A percentile compares a stretch with the other conserved stretches of the same genome.
phyloP scores from a whole-genome alignment of 2,888 invertebrate genomes.

The Epinotia ramella region DNA sequence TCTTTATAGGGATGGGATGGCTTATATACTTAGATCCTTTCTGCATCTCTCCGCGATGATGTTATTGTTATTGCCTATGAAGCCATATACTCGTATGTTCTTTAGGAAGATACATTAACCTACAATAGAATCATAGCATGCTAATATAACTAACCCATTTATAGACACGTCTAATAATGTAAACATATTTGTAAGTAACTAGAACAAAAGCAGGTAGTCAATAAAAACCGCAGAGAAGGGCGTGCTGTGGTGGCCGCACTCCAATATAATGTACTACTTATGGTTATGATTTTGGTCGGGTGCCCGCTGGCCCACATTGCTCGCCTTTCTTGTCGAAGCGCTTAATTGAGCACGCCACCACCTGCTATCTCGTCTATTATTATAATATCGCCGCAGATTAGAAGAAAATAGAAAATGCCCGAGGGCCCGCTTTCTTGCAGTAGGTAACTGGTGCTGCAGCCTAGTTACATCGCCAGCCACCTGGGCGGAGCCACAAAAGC shows the following conservation, averaged over 20 bases:
- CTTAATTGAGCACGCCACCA: conserved; percentile 74
- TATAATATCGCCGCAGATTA: conserved; percentile 77
- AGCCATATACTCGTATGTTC: too few species aligned
- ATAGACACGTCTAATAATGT: background rate
- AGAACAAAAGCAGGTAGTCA: conserved; percentile 21
- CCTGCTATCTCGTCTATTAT: conserved; percentile 69
- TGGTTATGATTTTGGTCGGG: conserved; percentile 62
- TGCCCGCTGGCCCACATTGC: conserved; percentile 60
- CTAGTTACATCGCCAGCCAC: conserved; percentile 67
- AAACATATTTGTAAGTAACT: conserved; percentile 13
- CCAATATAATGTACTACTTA: conserved; percentile 48
- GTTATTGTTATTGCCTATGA: background rate
- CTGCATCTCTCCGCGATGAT: background rate
- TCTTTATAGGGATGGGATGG: too few species aligned
- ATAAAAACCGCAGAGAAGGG: conserved; percentile 45
- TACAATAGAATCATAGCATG: background rate
- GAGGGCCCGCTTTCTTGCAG: conserved; percentile 79
- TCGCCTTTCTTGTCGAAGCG: conserved; percentile 59
- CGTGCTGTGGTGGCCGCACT: conserved; percentile 35
- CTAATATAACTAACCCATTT: background rate
- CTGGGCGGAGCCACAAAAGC: conserved; percentile 65
- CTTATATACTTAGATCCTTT: background rate
- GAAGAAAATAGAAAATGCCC: conserved; percentile 79
- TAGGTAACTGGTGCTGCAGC: conserved; percentile 58
- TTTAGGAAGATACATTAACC: background rate